Conservation (phyloP, 2,113 vertebrate species). For the Alexandromys fortis region DNA sequence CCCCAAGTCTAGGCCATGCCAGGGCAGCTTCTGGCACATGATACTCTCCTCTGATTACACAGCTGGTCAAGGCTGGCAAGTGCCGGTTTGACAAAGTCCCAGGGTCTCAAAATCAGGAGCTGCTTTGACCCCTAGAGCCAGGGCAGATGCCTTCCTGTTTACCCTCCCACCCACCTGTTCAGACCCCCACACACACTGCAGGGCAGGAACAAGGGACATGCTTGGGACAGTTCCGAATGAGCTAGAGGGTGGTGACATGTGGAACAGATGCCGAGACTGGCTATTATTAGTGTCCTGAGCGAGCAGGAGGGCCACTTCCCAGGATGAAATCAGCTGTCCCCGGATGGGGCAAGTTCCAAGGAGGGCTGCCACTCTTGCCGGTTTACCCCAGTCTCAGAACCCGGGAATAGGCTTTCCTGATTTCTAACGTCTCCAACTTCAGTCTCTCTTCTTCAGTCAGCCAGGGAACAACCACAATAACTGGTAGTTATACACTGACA, state of each 20-base stretch:
- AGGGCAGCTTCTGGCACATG: neutral
- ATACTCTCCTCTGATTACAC: neutral
- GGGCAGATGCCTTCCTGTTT: neutral
- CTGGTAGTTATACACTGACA: neutral
- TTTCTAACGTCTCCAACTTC: neutral
- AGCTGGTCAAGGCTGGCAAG: neutral
- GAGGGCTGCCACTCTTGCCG: neutral
- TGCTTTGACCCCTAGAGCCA: neutral
- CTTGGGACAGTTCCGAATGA: neutral
- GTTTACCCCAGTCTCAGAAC: neutral
- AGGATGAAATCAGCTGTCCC: constrained; percentile 58
- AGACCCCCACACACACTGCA: neutral
- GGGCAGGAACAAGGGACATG: neutral
- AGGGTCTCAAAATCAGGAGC: neutral
- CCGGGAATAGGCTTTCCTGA: neutral
- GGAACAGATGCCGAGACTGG: constrained; percentile 54
- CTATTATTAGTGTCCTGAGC: constrained; percentile 66
- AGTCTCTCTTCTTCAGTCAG: neutral
- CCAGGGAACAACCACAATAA: no score
- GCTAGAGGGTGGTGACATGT: constrained; percentile 2
- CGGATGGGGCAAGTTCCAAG: constrained; percentile 34
- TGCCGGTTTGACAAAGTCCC: neutral
- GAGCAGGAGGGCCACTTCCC: constrained; percentile 62
- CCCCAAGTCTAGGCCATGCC: neutral
- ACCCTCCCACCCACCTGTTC: neutral